Base-by-base conservation (phyloP, 2,113 vertebrate species). In the Rhizomys pruinosus region DNA sequence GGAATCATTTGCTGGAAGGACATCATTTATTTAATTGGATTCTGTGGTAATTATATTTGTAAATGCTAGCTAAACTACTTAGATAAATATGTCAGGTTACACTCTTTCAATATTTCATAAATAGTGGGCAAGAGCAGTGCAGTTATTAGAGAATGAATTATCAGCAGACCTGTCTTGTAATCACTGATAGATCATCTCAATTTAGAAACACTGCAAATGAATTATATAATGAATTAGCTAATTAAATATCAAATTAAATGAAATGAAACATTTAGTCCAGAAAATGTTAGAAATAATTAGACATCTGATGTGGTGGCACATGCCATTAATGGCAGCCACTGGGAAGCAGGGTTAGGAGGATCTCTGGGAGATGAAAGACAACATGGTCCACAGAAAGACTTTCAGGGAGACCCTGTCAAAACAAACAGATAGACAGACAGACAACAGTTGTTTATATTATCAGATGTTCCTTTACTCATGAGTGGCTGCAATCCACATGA, bases 21-120 rank as follows among this genome's bases (percentile, higher is more conserved):
- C 27, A 72, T 82, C 4, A 64, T 79, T 90, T 79, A 79, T 68
- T 79, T 79, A 87, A 79, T 90, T 94, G 76, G 77, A 34, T 84
- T 44, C 29, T 87, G 12, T 47, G 66, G 55, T 90, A 80, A 84
- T 66, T 85, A 42, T 76, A 76, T 88, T 89, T 90, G 71, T 42
- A 92, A 94, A 84, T 55, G 85, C 34, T 79, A 27, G 27, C 52
- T 84, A 84, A 76, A 84, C 12, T 71, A 80, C 4, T 57, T 72
- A 23, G 23, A 64, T 85, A 78, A 72, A 92, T 80, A 85, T 77
- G 44, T 47, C 42, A 42, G 64, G 61, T 37, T 95, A 55, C 79
- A 80, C 8, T 80, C 27, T 91, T 29, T 64, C 16, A 1, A 27
- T 82, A 90, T 84, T 92, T 74, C 55, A 61, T 72, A 94, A 79